Evolutionary conservation across 1,140 invertebrate genomes (phyloP).

Genomic region (Drosophila ogumai): DNA sequence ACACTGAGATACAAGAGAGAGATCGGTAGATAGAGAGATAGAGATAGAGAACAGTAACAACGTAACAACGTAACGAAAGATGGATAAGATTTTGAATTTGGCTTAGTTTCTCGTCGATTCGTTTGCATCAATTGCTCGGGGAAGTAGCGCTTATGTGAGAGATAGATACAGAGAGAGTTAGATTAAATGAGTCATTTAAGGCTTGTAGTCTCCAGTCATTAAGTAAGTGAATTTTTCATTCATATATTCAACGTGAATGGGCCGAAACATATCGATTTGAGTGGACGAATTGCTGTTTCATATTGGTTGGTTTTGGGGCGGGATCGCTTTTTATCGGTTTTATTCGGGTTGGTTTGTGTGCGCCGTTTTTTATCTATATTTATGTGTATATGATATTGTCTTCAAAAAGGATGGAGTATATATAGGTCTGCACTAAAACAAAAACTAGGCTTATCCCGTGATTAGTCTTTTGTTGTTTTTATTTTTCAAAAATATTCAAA

Average conservation of each 20-base stretch:
- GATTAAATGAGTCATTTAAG: conserved; percentile 53
- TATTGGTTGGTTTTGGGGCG: conserved; percentile 26
- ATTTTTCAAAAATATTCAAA: conserved; percentile 79
- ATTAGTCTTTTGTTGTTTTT: background rate
- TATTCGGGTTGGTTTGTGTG: conserved; percentile 51
- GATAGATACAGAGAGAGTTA: conserved; percentile 53
- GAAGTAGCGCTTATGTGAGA: conserved; percentile 52
- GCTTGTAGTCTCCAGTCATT: conserved; percentile 82
- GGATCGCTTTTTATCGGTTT: conserved; percentile 18
- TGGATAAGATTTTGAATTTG: conserved; percentile 56
- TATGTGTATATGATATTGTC: conserved; percentile 48
- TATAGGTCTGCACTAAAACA: conserved; percentile 59
- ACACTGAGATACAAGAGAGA: conserved; percentile 55
- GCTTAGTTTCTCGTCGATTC: conserved; percentile 46
- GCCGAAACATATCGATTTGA: conserved; percentile 69
- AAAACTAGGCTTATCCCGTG: conserved; percentile 46
- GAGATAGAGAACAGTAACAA: conserved; percentile 27
- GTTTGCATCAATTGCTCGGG: conserved; percentile 51
- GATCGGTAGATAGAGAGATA: conserved; percentile 33
- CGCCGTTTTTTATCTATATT: conserved; percentile 39
- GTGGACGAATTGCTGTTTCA: conserved; percentile 52
- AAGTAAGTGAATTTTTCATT: conserved; percentile 51
- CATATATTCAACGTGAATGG: conserved; percentile 59
- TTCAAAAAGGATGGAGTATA: conserved; percentile 16
- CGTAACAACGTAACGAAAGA: conserved; percentile 54